Percentiles rank a stretch among this genome's conserved stretches.
These are phyloP conservation scores for Pterocles burchelli DNA, from an alignment of 2,113 vertebrate genomes.

Conservation along the genomic window DNA sequence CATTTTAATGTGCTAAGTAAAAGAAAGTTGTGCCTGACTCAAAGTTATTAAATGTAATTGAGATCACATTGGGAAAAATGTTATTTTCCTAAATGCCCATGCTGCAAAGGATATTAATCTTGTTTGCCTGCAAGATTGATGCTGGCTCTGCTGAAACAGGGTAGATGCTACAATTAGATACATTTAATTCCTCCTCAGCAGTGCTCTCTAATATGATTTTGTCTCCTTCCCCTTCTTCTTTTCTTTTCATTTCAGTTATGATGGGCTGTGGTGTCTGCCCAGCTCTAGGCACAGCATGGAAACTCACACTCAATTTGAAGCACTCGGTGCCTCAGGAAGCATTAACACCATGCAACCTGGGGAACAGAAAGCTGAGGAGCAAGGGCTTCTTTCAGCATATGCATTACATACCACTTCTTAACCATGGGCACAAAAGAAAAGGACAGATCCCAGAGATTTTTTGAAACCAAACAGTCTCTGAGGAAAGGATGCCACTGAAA, in stretches of 20 bases:
- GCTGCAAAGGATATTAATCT: constrained; percentile 66
- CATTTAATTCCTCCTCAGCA: constrained; percentile 66
- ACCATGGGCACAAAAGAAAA: background rate
- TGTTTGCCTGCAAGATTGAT: constrained; percentile 69
- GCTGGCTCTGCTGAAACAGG: constrained; percentile 54
- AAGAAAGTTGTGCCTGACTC: constrained; percentile 50
- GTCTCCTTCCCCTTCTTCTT: constrained; percentile 13
- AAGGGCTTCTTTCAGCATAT: background rate
- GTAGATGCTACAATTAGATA: constrained; percentile 66
- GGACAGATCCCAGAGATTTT: background rate
- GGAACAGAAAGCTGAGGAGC: background rate
- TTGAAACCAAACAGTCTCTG: background rate
- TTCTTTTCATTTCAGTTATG: background rate
- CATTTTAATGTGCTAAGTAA: constrained; percentile 41
- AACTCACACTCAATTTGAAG: constrained; percentile 43
- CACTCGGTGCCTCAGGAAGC: constrained; percentile 16
- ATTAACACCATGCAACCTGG: constrained; percentile 9
- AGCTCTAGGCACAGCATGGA: constrained; percentile 46
- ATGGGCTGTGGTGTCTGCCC: constrained; percentile 29
- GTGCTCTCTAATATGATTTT: constrained; percentile 57
- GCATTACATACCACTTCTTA: background rate
- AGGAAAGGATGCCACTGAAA: background rate
- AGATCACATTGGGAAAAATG: constrained; percentile 63
- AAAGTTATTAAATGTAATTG: constrained; percentile 65
- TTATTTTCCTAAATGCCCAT: constrained; percentile 67